Percentiles rank a stretch among this genome's conserved stretches.
Conservation (phyloP, 2,888 invertebrate species). For the Hecatera dysodea region DNA sequence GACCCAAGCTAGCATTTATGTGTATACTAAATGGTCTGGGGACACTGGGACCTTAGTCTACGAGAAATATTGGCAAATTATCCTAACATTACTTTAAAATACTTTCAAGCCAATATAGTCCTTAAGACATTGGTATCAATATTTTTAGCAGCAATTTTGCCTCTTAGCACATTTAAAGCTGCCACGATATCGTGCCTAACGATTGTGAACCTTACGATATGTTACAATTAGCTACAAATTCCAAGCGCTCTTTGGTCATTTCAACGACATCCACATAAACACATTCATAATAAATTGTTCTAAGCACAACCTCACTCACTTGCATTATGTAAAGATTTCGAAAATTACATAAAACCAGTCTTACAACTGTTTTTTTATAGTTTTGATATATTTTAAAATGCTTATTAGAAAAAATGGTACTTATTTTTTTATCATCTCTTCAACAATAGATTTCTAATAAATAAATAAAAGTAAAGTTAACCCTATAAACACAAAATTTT, state of each 20-base stretch:
- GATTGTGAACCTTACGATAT: slow-evolving; percentile 74
- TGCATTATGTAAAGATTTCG: slow-evolving; percentile 56
- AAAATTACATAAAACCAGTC: slow-evolving; percentile 68
- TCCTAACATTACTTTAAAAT: background rate
- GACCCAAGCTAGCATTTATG: too few species aligned
- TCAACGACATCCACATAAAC: slow-evolving; percentile 66
- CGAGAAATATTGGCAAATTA: slow-evolving; percentile 15
- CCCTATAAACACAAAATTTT: background rate
- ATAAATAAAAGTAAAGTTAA: slow-evolving; percentile 34
- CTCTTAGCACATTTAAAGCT: slow-evolving; percentile 43
- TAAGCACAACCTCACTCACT: slow-evolving; percentile 70
- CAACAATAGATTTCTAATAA: background rate
- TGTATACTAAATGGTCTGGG: too few species aligned
- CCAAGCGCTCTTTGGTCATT: slow-evolving; percentile 84
- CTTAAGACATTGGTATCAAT: background rate
- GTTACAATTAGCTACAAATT: slow-evolving; percentile 74
- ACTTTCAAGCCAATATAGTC: slow-evolving; percentile 24
- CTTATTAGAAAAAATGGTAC: slow-evolving; percentile 1
- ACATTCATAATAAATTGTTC: slow-evolving; percentile 61
- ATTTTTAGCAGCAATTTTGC: background rate
- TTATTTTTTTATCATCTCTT: background rate
- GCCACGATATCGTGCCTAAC: slow-evolving; percentile 52
- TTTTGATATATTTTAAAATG: slow-evolving; percentile 53
- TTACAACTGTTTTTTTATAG: slow-evolving; percentile 52
- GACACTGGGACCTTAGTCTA: too few species aligned